Evolutionary conservation across 2,888 invertebrate species (phyloP).

Genomic region (Diaprepes abbreviatus): DNA sequence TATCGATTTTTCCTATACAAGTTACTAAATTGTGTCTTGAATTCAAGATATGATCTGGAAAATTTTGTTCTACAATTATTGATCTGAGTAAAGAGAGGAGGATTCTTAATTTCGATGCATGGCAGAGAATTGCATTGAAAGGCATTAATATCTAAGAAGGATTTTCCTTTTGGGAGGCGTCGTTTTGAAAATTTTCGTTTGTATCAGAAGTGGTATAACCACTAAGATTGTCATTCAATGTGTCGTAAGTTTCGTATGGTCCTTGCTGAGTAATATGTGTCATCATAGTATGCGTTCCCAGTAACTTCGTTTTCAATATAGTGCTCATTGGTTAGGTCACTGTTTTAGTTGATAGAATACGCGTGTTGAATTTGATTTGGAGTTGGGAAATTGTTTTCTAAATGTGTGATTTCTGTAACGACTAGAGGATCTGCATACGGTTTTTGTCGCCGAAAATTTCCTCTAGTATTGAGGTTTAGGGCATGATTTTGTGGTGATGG

Average conservation of each 20-base stretch:
- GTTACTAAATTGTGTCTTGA: neutral
- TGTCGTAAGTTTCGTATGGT: neutral
- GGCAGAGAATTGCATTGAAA: no score
- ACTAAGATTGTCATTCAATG: neutral
- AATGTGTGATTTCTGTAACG: neutral
- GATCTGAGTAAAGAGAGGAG: conserved; percentile 27
- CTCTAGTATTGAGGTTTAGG: neutral
- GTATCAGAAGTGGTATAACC: neutral
- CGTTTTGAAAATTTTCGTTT: conserved; percentile 8
- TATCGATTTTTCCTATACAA: conserved; percentile 2
- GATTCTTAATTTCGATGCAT: no score
- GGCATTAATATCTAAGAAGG: neutral
- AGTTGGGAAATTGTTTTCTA: neutral
- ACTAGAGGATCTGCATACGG: neutral
- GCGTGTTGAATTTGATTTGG: neutral
- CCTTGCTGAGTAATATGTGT: neutral
- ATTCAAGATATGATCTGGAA: neutral
- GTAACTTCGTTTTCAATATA: neutral
- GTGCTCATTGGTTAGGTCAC: neutral
- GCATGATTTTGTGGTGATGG: neutral
- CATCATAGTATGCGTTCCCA: neutral
- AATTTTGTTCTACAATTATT: conserved; percentile 26
- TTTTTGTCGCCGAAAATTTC: neutral
- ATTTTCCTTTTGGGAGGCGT: conserved; percentile 13
- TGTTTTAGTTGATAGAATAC: neutral